Conservation (phyloP, 2,888 invertebrate species). For the Nycteola revayana region DNA sequence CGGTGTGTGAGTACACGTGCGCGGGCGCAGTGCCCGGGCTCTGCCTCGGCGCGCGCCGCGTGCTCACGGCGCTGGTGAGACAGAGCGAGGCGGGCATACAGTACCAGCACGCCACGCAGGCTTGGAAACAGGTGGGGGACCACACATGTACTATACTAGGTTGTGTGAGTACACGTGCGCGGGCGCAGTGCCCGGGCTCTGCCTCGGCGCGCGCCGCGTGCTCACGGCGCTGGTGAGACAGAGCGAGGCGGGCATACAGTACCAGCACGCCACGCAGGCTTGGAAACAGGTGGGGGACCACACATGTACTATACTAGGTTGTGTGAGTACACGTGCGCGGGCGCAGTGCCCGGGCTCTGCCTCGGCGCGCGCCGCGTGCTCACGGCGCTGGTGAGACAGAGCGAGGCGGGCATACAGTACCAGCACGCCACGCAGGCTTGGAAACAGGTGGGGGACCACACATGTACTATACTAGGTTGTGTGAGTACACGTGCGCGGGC, state of each 20-base stretch:
- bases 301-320: too few relatives aligned
- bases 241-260: constrained; percentile 75
- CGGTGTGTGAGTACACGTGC: constrained; percentile 85
- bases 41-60: constrained; percentile 76
- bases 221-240: constrained; percentile 88
- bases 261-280: constrained; percentile 74
- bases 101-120: constrained; percentile 70
- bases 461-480: too few relatives aligned
- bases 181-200: constrained; percentile 63
- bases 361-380: constrained; percentile 85
- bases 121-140: constrained; percentile 86
- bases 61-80: constrained; percentile 86
- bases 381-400: constrained; percentile 87
- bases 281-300: constrained; percentile 86
- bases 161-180: constrained; percentile 84
- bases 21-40: constrained; percentile 60
- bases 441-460: constrained; percentile 84
- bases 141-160: too few relatives aligned
- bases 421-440: constrained; percentile 82
- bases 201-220: constrained; percentile 80
- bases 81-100: constrained; percentile 83
- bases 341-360: constrained; percentile 59
- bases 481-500: constrained; percentile 80
- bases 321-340: constrained; percentile 80
- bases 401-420: constrained; percentile 69